Evolutionary conservation across 1,140 invertebrate species (phyloP), one percentile per base, ranked within the genome.

Genomic region (Zaprionus tsacasi): DNA sequence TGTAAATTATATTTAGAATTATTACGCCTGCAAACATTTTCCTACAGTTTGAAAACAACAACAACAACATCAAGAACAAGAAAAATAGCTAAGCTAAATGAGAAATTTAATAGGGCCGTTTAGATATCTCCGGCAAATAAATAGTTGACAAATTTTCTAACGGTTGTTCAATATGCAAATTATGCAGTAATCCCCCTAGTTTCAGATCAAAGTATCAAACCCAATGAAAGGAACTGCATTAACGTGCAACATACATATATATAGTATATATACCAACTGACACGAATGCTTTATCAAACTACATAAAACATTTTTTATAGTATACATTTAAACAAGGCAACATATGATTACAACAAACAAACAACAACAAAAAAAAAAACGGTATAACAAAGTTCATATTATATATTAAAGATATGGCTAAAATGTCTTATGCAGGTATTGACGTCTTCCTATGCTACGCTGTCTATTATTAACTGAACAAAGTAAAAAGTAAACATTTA

Each of bases 381-480:
- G 55, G 59, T 59, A 79, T 58, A 86, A 91, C 70, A 86, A 87
- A 87, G 83, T 87, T 83, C 83, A 87, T 87, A 87, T 87, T 87
- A 87, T 70, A 82, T 88, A 87, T 74, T 80, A 82, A 83, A 83
- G 79, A 87, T 87, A 91, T 90, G 85, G 91, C 91, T 92, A 92
- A 85, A 92, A 92, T 92, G 92, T 92, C 92, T 92, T 92, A 92
- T 92, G 91, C 92, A 92, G 92, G 92, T 92, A 92, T 92, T 92
- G 92, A 92, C 92, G 92, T 92, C 92, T 92, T 92, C 92, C 92
- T 92, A 92, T 92, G 92, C 92, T 92, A 92, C 91, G 92, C 92
- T 92, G 92, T 92, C 92, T 92, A 92, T 92, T 92, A 92, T 91
- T 91, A 92, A 92, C 85, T 91, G 80, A 92, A 85, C 65, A 74